Evolutionary conservation across 1,140 invertebrate species (phyloP).

Genomic region (Nebria ingens): DNA sequence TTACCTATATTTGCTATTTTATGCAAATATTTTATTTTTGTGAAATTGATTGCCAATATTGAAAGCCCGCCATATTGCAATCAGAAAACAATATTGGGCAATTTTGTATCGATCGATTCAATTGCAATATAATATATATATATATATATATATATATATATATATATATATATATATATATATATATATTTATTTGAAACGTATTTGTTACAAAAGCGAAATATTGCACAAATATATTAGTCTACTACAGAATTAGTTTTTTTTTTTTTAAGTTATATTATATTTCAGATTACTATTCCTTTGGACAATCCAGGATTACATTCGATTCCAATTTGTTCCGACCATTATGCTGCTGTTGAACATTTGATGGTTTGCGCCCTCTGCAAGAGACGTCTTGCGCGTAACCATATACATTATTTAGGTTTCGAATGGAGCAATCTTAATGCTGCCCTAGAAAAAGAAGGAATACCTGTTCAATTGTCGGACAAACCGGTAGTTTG

Average conservation of each 20-base stretch:
- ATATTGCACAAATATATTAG: background rate
- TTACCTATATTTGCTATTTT: too few species aligned
- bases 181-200: too few species aligned
- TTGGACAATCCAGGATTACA: constrained; percentile 46
- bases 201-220: too few species aligned
- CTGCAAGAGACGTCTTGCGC: constrained; percentile 58
- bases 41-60: too few species aligned
- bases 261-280: background rate
- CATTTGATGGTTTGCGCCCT: constrained; percentile 62
- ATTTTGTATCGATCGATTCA: too few species aligned
- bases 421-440: constrained; percentile 50
- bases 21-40: too few species aligned
- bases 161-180: too few species aligned
- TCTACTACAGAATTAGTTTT: background rate
- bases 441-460: constrained; percentile 50
- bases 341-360: constrained; percentile 51
- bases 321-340: constrained; percentile 49
- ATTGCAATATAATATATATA: too few species aligned
- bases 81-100: too few species aligned
- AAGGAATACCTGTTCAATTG: constrained; percentile 55
- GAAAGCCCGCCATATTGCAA: too few species aligned
- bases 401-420: constrained; percentile 57
- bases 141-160: too few species aligned
- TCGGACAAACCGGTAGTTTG: constrained; percentile 54
- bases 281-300: constrained; percentile 43